A percentile compares a stretch with the other conserved stretches of the same genome.
Conservation (phyloP, 1,140 invertebrate genomes). For the Amphibalanus amphitrite region DNA sequence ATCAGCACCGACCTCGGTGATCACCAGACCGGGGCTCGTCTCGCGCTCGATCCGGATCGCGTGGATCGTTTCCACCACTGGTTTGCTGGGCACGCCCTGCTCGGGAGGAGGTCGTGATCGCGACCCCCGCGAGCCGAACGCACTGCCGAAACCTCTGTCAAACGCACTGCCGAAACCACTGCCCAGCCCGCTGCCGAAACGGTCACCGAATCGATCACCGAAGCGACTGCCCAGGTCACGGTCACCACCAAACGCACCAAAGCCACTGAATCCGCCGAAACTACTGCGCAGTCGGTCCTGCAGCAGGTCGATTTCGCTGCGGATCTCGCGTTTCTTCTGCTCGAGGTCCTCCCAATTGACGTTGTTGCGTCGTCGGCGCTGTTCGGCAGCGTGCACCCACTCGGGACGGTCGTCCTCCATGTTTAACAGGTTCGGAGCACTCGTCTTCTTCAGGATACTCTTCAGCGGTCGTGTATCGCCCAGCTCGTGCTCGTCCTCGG, state of each 20-base stretch:
- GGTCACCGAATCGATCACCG: background rate
- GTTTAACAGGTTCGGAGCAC: background rate
- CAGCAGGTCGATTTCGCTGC: background rate
- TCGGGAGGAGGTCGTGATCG: too few species aligned
- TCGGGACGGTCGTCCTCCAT: background rate
- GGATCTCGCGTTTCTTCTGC: background rate
- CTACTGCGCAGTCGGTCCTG: background rate
- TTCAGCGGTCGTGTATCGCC: background rate
- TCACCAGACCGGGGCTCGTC: background rate
- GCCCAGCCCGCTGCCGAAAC: background rate
- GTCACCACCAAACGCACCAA: too few species aligned
- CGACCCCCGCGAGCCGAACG: too few species aligned
- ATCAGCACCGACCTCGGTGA: background rate
- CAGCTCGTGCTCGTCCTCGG: background rate
- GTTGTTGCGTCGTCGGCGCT: background rate
- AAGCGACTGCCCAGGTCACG: background rate
- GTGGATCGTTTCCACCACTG: background rate
- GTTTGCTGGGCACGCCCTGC: background rate
- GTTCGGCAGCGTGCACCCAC: background rate
- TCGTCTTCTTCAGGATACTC: background rate
- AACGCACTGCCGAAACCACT: background rate
- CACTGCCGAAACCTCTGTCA: too few species aligned
- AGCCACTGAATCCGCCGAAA: background rate
- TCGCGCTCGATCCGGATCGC: conserved; percentile 1
- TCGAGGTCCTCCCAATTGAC: background rate